Evolutionary conservation across 2,113 vertebrate species (phyloP).

Genomic region (Aspiorhynchus laticeps): DNA sequence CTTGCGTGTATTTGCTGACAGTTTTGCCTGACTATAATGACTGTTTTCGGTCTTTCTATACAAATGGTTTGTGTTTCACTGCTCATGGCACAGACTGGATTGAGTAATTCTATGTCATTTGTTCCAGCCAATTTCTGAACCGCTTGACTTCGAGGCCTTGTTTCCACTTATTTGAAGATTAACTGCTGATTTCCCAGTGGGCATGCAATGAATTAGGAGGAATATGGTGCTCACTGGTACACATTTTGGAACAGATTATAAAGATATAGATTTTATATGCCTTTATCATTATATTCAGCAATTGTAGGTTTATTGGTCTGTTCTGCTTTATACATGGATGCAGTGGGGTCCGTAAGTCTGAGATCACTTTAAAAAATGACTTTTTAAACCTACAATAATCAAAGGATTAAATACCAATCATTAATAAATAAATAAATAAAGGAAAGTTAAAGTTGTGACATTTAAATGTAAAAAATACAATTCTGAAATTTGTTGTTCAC

Average conservation of each 20-base stretch:
- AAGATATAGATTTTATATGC: neutral
- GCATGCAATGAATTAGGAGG: neutral
- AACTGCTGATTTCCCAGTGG: neutral
- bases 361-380: neutral
- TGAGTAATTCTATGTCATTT: conserved; percentile 38
- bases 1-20: conserved; percentile 5
- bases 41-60: neutral
- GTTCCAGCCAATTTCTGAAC: conserved; percentile 39
- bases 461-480: too few relatives aligned
- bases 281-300: neutral
- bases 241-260: neutral
- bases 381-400: neutral
- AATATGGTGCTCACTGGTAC: neutral
- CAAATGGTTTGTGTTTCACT: conserved; percentile 18
- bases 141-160: conserved; percentile 11
- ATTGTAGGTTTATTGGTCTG: neutral
- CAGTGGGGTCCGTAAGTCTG: neutral
- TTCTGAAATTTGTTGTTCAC: too few relatives aligned
- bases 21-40: neutral
- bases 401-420: too few relatives aligned
- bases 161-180: conserved; percentile 32
- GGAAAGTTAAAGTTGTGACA: too few relatives aligned
- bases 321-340: neutral
- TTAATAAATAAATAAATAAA: too few relatives aligned
- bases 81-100: conserved; percentile 23